Conservation (phyloP, 1,140 invertebrate species). For the Drosophila simulans region DNA sequence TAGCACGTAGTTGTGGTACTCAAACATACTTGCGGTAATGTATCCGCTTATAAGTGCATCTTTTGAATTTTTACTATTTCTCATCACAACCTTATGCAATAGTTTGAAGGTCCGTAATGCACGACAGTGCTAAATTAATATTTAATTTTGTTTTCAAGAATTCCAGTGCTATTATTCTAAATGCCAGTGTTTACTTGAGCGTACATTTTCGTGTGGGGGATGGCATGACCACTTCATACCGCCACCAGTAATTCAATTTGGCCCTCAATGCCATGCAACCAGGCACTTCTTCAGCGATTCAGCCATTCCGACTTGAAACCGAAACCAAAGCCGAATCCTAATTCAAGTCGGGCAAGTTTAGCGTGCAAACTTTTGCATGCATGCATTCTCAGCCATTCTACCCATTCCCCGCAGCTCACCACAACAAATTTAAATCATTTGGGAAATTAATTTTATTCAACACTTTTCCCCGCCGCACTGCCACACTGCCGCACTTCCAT, state of each 20-base stretch:
- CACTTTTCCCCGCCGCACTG: slow-evolving; percentile 36
- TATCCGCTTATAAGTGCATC: not conserved
- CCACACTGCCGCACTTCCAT: not conserved
- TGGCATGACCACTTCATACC: slow-evolving; percentile 16
- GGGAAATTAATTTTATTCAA: slow-evolving; percentile 80
- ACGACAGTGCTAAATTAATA: not conserved
- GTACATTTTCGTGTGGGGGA: slow-evolving; percentile 11
- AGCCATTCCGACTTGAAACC: slow-evolving; percentile 20
- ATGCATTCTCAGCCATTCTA: slow-evolving; percentile 14
- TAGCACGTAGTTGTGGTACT: not conserved
- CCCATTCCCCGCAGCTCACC: slow-evolving; percentile 14
- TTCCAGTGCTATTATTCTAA: slow-evolving; percentile 14
- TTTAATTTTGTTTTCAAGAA: slow-evolving; percentile 1
- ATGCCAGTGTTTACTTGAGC: slow-evolving; percentile 1
- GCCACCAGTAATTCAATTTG: slow-evolving; percentile 36
- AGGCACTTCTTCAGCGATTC: slow-evolving; percentile 26
- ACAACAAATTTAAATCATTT: slow-evolving; percentile 78
- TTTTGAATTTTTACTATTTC: not conserved
- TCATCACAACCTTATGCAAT: not conserved
- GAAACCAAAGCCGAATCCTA: slow-evolving; percentile 44
- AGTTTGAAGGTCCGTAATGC: not conserved
- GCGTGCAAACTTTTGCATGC: slow-evolving; percentile 49
- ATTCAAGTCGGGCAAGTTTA: slow-evolving; percentile 42
- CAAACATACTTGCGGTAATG: not conserved
- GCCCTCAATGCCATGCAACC: slow-evolving; percentile 25